Evolutionary conservation across 2,888 invertebrate species (phyloP).

Genomic region (Conchocele bisecta): DNA sequence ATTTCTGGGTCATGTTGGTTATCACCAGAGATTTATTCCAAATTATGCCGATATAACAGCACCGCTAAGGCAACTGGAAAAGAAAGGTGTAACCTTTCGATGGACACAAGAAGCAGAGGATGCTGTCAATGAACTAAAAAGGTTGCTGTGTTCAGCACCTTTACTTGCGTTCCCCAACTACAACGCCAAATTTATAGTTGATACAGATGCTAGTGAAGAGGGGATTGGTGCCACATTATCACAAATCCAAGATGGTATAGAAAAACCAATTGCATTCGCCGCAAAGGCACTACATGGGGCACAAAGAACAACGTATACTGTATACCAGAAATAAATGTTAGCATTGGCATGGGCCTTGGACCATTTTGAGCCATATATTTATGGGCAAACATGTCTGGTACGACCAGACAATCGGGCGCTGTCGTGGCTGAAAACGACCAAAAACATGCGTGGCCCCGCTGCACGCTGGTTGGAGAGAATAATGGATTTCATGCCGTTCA

Average conservation of each 20-base stretch:
- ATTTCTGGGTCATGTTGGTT: conserved; percentile 18
- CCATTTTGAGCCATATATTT: conserved; percentile 7
- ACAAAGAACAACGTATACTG: conserved; percentile 22
- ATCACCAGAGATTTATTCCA: conserved; percentile 5
- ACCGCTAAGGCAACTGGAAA: background rate
- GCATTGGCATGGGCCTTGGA: background rate
- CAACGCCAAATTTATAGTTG: conserved; percentile 10
- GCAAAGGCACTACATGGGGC: background rate
- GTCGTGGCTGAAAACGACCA: background rate
- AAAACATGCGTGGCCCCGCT: background rate
- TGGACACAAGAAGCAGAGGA: background rate
- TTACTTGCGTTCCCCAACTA: conserved; percentile 7
- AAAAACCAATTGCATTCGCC: conserved; percentile 26
- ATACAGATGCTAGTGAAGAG: conserved; percentile 34
- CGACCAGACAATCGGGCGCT: conserved; percentile 12
- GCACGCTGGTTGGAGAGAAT: background rate
- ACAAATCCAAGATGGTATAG: conserved; percentile 24
- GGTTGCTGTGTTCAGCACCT: background rate
- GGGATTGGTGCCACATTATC: conserved; percentile 28
- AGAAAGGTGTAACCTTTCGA: background rate
- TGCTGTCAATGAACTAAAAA: conserved; percentile 5
- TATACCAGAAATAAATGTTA: conserved; percentile 3
- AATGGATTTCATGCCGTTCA: background rate
- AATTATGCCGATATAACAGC: conserved; percentile 3
- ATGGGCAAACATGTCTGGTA: background rate